A percentile compares a stretch with the other conserved stretches of the same genome.
These are phyloP conservation scores for Mesocentrotus franciscanus DNA, from an alignment of 53 echinoderm and acorn worm species.

Conservation along the genomic window DNA sequence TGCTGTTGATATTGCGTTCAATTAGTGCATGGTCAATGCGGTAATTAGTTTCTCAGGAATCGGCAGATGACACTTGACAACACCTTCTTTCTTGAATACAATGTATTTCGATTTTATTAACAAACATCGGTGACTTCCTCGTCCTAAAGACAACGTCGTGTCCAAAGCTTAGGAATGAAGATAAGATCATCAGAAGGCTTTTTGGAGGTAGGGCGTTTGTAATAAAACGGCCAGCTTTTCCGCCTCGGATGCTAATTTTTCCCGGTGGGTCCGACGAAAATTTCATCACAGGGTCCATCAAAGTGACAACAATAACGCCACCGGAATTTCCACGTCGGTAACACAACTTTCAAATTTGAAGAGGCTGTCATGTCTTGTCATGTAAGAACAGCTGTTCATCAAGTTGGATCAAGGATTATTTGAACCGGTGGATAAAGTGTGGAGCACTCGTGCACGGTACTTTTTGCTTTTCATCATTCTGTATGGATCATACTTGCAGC, in stretches of 20 bases:
- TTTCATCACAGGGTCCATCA: neutral
- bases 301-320: neutral
- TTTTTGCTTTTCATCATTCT: neutral
- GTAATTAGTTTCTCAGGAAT: conserved; percentile 17
- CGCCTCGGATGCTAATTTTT: neutral
- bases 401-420: neutral
- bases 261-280: neutral
- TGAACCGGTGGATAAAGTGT: neutral
- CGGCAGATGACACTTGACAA: neutral
- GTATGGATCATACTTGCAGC: neutral
- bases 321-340: neutral
- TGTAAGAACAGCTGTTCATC: neutral
- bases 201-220: neutral
- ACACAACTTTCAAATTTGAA: neutral
- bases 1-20: neutral
- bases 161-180: neutral
- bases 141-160: neutral
- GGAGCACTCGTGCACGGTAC: neutral
- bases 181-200: neutral
- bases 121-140: neutral
- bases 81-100: neutral
- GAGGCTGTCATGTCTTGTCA: neutral
- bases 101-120: neutral
- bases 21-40: neutral
- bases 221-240: neutral